phyloP scores from a whole-genome alignment of 1,140 invertebrate genomes.

The Drosophila obscura region DNA sequence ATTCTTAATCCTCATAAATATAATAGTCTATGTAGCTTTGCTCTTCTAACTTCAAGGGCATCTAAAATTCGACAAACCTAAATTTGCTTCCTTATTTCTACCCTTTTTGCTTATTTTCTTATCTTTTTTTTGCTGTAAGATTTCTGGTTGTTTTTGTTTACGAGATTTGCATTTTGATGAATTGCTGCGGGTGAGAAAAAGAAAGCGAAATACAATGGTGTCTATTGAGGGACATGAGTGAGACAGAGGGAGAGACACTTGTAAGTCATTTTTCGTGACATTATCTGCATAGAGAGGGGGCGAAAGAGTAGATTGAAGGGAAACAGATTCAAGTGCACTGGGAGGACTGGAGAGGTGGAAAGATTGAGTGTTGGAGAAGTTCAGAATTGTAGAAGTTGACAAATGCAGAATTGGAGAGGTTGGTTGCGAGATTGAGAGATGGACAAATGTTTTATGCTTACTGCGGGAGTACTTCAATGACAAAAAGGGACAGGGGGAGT shows the following conservation, averaged over 20 bases:
- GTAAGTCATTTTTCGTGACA: constrained; percentile 81
- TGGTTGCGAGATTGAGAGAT: too few relatives aligned
- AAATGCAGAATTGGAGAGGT: too few relatives aligned
- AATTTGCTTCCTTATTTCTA: constrained; percentile 8
- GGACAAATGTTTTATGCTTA: too few relatives aligned
- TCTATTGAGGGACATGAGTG: too few relatives aligned
- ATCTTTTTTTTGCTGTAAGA: constrained; percentile 1
- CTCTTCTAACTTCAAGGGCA: constrained; percentile 18
- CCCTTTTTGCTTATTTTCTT: constrained; percentile 1
- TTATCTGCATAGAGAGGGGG: constrained; percentile 27
- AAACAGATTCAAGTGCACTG: too few relatives aligned
- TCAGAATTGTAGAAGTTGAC: not conserved
- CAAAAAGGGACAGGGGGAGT: too few relatives aligned
- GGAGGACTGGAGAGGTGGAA: too few relatives aligned
- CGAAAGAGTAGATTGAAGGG: constrained; percentile 6
- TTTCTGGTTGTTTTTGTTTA: constrained; percentile 41
- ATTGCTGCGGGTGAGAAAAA: constrained; percentile 65
- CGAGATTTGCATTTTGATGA: constrained; percentile 83
- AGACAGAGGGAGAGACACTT: constrained; percentile 42
- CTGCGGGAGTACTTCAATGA: too few relatives aligned
- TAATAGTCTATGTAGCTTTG: too few relatives aligned
- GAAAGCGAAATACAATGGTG: constrained; percentile 9
- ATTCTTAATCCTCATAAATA: too few relatives aligned
- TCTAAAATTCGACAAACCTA: constrained; percentile 28
- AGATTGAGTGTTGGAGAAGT: too few relatives aligned